Percentiles rank a stretch among this genome's conserved stretches.
Evolutionary conservation across 35 echinoderm and acorn worm species (phyloP).

Genomic region (Ptychodera flava): DNA sequence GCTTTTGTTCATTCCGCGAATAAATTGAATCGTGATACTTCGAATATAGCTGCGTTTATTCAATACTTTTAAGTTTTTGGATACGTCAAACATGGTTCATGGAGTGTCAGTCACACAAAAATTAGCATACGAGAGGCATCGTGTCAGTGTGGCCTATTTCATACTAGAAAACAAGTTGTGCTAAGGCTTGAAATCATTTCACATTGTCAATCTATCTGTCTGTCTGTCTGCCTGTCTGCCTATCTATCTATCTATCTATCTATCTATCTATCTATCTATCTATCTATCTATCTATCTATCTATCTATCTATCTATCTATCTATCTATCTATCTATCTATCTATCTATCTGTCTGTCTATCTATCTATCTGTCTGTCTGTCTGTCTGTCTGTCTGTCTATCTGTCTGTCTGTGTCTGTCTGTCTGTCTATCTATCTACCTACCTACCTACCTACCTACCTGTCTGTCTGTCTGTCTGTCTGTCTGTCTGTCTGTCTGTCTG

Average conservation of each 20-base stretch:
- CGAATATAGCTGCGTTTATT: too few species aligned
- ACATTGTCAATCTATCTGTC: neutral
- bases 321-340: neutral
- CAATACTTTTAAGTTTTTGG: too few species aligned
- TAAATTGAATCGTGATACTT: too few species aligned
- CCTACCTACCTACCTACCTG: neutral
- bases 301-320: neutral
- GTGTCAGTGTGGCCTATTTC: too few species aligned
- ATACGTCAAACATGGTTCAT: too few species aligned
- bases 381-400: neutral
- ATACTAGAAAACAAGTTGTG: too few species aligned
- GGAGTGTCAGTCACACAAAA: too few species aligned
- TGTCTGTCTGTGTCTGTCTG: neutral
- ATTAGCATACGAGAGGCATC: too few species aligned
- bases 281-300: neutral
- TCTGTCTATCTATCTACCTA: neutral
- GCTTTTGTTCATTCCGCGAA: too few species aligned
- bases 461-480: neutral
- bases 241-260: neutral
- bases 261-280: neutral
- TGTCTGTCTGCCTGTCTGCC: neutral
- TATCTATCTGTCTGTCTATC: neutral
- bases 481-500: neutral
- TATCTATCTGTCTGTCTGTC: neutral
- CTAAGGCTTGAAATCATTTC: too few species aligned